Evolutionary conservation across 2,888 invertebrate genomes (phyloP).

Genomic region (Orthosia gothica): DNA sequence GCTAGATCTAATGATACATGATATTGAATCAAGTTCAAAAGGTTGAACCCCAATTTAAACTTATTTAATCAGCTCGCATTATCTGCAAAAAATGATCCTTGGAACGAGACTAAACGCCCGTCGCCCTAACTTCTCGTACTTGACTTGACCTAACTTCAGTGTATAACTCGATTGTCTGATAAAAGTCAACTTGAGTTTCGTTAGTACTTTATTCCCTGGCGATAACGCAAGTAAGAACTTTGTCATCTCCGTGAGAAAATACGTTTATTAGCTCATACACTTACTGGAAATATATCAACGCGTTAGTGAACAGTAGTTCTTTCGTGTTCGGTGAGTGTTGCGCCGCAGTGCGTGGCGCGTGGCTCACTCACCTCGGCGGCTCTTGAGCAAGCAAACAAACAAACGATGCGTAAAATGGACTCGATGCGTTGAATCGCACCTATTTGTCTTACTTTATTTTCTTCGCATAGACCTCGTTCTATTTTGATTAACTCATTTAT

Average conservation of each 20-base stretch:
- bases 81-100: conserved; percentile 25
- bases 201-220: conserved; percentile 60
- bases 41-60: conserved; percentile 18
- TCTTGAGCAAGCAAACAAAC: conserved; percentile 49
- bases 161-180: conserved; percentile 63
- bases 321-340: conserved; percentile 18
- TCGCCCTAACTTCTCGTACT: conserved; percentile 37
- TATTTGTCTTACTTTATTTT: conserved; percentile 66
- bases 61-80: conserved; percentile 45
- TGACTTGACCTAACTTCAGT: conserved; percentile 59
- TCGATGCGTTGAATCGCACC: conserved; percentile 52
- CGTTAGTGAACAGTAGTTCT: conserved; percentile 24
- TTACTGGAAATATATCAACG: conserved; percentile 43
- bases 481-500: conserved; percentile 82
- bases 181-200: conserved; percentile 60
- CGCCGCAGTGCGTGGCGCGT: conserved; percentile 16
- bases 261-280: conserved; percentile 54
- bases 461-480: conserved; percentile 66
- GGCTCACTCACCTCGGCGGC: conserved; percentile 30
- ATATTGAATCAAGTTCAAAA: conserved; percentile 32
- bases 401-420: conserved; percentile 61
- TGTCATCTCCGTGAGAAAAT: conserved; percentile 46
- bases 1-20: conserved; percentile 37
- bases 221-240: conserved; percentile 43
- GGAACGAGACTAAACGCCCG: conserved; percentile 24